Conservation (phyloP, 2,113 vertebrate species). For the Steatornis caripensis region DNA sequence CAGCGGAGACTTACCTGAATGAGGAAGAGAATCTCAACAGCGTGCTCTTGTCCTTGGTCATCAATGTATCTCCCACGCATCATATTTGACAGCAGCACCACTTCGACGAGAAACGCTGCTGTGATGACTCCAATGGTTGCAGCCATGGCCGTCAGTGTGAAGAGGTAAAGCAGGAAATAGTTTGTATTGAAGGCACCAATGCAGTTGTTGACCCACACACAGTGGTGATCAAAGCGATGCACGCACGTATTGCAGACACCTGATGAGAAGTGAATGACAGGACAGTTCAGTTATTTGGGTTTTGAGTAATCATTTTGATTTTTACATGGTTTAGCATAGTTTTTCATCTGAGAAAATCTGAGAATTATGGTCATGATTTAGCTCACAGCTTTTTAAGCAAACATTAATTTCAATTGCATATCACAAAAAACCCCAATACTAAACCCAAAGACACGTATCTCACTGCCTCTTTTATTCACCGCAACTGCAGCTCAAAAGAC, state of each 20-base stretch:
- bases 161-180: slow-evolving; percentile 88
- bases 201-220: slow-evolving; percentile 96
- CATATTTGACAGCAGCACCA: slow-evolving; percentile 74
- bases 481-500: neutral
- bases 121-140: slow-evolving; percentile 70
- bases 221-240: slow-evolving; percentile 96
- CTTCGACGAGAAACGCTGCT: slow-evolving; percentile 70
- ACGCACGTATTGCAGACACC: slow-evolving; percentile 86
- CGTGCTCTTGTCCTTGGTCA: slow-evolving; percentile 70
- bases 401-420: neutral
- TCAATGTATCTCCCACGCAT: slow-evolving; percentile 78
- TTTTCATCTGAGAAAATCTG: neutral
- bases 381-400: neutral
- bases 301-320: neutral
- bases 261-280: neutral
- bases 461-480: neutral
- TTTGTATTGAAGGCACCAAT: slow-evolving; percentile 83
- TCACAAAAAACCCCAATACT: neutral
- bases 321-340: neutral
- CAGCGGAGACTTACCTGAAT: slow-evolving; percentile 73
- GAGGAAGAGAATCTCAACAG: slow-evolving; percentile 75
- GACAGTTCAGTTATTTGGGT: too few species aligned
- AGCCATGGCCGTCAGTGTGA: slow-evolving; percentile 75
- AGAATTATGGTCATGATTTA: neutral
- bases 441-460: neutral